A percentile compares a stretch with the other conserved stretches of the same genome.
Evolutionary conservation across 2,888 invertebrate genomes (phyloP).

Genomic region (Drosophila anomalata): DNA sequence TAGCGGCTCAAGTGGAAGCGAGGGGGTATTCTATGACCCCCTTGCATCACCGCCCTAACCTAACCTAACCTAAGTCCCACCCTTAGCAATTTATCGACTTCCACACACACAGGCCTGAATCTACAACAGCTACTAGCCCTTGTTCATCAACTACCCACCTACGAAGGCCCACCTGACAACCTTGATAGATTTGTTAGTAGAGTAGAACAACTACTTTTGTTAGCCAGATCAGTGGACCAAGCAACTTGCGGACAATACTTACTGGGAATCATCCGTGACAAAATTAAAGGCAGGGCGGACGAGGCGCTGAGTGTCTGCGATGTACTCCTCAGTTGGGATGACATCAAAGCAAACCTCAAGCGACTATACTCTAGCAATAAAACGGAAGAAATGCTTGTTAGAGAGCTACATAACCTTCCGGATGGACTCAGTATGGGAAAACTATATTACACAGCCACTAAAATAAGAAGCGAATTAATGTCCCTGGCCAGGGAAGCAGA

Average conservation of each 20-base stretch:
- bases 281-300: slow-evolving; percentile 15
- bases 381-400: slow-evolving; percentile 16
- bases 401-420: slow-evolving; percentile 17
- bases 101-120: no score
- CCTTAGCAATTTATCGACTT: background rate
- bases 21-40: no score
- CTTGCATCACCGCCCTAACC: no score
- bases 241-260: slow-evolving; percentile 11
- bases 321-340: slow-evolving; percentile 15
- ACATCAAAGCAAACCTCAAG: slow-evolving; percentile 22
- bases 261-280: slow-evolving; percentile 17
- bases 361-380: slow-evolving; percentile 19
- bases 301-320: slow-evolving; percentile 10
- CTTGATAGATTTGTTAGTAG: no score
- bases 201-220: no score
- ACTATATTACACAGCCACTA: slow-evolving; percentile 11
- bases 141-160: background rate
- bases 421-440: slow-evolving; percentile 15
- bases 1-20: no score
- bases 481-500: slow-evolving; percentile 9
- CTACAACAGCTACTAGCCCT: no score
- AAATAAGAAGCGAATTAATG: slow-evolving; percentile 17
- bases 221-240: slow-evolving; percentile 8
- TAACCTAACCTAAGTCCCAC: background rate
- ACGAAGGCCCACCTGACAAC: no score